Evolutionary conservation across 2,113 vertebrate genomes (phyloP).

Genomic region (Pedetes capensis): DNA sequence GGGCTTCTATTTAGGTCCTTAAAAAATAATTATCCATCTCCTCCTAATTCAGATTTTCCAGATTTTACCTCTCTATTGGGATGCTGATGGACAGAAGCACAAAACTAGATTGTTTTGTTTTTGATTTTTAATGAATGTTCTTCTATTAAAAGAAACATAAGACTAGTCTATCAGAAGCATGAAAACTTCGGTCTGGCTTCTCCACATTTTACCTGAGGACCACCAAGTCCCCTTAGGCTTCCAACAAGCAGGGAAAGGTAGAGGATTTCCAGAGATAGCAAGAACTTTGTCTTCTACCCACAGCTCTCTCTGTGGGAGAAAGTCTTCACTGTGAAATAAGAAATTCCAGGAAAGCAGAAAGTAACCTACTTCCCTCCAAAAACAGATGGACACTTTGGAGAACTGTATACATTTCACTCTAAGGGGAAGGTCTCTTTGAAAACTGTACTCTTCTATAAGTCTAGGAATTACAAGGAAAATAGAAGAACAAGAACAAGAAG

Average conservation of each 20-base stretch:
- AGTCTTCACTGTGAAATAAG: slow-evolving; percentile 36
- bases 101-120: neutral
- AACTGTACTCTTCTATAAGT: neutral
- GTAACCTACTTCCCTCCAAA: neutral
- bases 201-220: neutral
- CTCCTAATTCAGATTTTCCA: neutral
- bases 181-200: neutral
- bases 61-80: neutral
- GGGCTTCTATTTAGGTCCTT: neutral
- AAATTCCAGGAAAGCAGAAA: slow-evolving; percentile 4
- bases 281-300: neutral
- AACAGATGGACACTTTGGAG: neutral
- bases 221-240: neutral
- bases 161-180: neutral
- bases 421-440: neutral
- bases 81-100: neutral
- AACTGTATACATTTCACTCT: neutral
- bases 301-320: neutral
- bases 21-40: slow-evolving; percentile 14
- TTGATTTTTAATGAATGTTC: slow-evolving; percentile 2
- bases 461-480: neutral
- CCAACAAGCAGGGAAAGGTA: neutral
- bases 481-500: neutral
- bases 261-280: neutral
- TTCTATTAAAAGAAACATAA: neutral